A percentile compares a stretch with the other conserved stretches of the same genome.
These are phyloP conservation scores for Chelon auratus DNA, from an alignment of 2,797 vertebrate species.

Conservation along the genomic window DNA sequence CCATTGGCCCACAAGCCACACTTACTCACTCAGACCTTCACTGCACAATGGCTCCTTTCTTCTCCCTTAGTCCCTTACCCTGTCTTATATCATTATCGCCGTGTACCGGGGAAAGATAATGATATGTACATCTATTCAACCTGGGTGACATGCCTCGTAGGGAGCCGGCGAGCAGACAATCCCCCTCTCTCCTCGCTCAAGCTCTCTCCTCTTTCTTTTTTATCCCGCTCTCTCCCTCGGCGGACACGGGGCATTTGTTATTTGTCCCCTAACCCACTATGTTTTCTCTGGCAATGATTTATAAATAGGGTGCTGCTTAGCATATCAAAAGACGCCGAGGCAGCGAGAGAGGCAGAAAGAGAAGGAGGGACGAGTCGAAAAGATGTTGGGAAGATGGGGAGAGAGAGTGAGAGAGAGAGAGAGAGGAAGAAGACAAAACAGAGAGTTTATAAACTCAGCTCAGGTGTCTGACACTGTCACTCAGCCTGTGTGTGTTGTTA, in stretches of 20 bases:
- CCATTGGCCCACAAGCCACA: conserved; percentile 16
- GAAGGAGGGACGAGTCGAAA: conserved; percentile 25
- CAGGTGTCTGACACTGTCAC: conserved; percentile 40
- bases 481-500: conserved; percentile 21
- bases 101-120: conserved; percentile 39
- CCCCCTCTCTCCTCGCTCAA: conserved; percentile 19
- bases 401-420: background rate
- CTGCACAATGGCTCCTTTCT: conserved; percentile 48
- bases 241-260: conserved; percentile 57
- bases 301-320: conserved; percentile 71
- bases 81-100: conserved; percentile 52
- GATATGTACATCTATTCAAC: conserved; percentile 61
- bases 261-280: conserved; percentile 62
- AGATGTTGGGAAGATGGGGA: conserved; percentile 16
- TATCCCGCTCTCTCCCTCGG: conserved; percentile 29
- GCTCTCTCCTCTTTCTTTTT: conserved; percentile 27
- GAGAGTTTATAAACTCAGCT: conserved; percentile 27
- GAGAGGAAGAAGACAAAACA: conserved; percentile 11
- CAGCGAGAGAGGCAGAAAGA: conserved; percentile 12
- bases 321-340: conserved; percentile 67
- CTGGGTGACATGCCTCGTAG: conserved; percentile 42
- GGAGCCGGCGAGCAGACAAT: conserved; percentile 35
- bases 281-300: conserved; percentile 59
- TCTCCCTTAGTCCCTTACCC: conserved; percentile 15
- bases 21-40: conserved; percentile 38